Evolutionary conservation across 2,888 invertebrate genomes (phyloP), one percentile per base, ranked within the genome.

Genomic region (Coleophora flavipennella): DNA sequence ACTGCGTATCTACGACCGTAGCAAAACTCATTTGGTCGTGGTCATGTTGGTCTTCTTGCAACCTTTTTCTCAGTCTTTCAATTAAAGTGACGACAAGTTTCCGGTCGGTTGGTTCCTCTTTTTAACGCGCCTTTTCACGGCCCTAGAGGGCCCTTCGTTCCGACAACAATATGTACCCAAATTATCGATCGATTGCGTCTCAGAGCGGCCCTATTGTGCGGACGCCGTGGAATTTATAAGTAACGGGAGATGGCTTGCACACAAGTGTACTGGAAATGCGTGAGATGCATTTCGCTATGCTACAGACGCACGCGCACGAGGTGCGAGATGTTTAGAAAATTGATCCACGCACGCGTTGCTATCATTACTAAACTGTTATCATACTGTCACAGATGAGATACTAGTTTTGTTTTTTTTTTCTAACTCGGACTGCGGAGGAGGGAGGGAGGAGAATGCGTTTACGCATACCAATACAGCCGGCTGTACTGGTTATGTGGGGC

Each of bases 211-310:
- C 62, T 50, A 72, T 77, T 75, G 71, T 77, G 63, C 60, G 55
- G 55, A 55, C 52, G 64, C 60, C 52, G 53, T 59, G 69, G 74
- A 72, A 77, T 74, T 70, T 66, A 61, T 68, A 53, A 60, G 56
- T 75, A 74, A 76, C 74, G 74, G 74, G 69, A 72, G 64, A 67
- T 69, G 53, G 58, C 64, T 70, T 67, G 63, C 67, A 72, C 58
- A 68, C 58, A 51, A 57, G 57, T 62, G 41, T 35, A 49, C 48
- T 55, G 57, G 53, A 55, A 64, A 65, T 59, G 66, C 67, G 65
- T 72, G 64, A 64, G 64, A 55, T 66, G 68, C 67, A 68, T 65
- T 72, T 73, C 57, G 65, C 69, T 59, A 59, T 60, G 63, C 58
- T 53, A 52, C 58, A 55, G 51, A 41, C 33, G 38, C 40, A 43